A percentile compares a stretch with the other conserved stretches of the same genome.
phyloP scores from a whole-genome alignment of 1,140 invertebrate species.

The Neotoxoptera formosana region DNA sequence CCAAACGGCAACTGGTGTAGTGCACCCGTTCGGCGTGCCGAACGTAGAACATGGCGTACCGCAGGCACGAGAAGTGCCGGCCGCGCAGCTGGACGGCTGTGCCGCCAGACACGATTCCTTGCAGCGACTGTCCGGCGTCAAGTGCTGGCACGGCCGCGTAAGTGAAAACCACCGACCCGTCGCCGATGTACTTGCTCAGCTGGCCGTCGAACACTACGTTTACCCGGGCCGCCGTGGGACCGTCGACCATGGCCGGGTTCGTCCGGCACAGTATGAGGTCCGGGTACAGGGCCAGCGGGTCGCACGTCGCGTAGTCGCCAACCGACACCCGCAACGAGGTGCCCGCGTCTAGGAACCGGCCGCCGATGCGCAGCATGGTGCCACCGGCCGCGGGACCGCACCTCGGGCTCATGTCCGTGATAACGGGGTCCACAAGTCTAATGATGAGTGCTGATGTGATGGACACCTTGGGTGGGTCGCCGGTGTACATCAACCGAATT shows the following conservation, averaged over 20 bases:
- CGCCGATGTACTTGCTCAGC: neutral
- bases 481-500: conserved; percentile 65
- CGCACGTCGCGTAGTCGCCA: conserved; percentile 67
- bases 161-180: neutral
- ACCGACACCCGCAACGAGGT: conserved; percentile 89
- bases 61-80: neutral
- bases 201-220: neutral
- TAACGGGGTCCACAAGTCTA: conserved; percentile 78
- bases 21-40: neutral
- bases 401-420: conserved; percentile 82
- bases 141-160: neutral
- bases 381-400: conserved; percentile 93
- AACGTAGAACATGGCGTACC: neutral
- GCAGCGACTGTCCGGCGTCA: neutral
- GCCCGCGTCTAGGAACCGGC: conserved; percentile 92
- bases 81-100: neutral
- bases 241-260: neutral
- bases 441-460: neutral
- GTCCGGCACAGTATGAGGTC: neutral
- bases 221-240: neutral
- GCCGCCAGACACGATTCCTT: neutral
- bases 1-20: neutral
- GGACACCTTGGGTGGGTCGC: conserved; percentile 78
- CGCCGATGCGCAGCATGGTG: conserved; percentile 86
- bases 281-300: neutral